Evolutionary conservation across 1,140 invertebrate species (phyloP).

Genomic region (Planococcus citri): DNA sequence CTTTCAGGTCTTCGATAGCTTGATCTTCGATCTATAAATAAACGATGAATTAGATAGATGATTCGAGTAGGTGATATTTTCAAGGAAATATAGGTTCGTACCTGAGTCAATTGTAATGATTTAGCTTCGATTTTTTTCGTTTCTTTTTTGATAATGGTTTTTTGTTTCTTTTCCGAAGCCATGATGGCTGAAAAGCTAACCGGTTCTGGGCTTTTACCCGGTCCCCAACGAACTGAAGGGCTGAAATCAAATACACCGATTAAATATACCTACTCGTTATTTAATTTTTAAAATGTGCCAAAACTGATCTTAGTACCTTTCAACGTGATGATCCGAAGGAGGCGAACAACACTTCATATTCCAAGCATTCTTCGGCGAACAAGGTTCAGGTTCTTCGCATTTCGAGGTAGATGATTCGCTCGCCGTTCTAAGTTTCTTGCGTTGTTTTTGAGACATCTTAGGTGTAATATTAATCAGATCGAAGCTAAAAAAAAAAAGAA

Average conservation of each 20-base stretch:
- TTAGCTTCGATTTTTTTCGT: background rate
- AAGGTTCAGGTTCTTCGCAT: background rate
- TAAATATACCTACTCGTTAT: too few species aligned
- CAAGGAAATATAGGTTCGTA: too few species aligned
- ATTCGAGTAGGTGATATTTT: too few species aligned
- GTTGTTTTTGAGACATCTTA: background rate
- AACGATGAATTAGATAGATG: background rate
- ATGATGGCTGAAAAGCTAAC: background rate
- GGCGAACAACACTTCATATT: background rate
- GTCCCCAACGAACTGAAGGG: background rate
- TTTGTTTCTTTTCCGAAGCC: background rate
- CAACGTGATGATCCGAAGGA: background rate
- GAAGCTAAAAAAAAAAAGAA: background rate
- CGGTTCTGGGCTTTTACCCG: background rate
- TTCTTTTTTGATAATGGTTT: background rate
- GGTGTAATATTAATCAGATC: background rate
- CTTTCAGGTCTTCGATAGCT: background rate
- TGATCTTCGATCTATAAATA: conserved; percentile 1
- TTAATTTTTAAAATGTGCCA: too few species aligned
- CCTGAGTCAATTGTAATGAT: background rate
- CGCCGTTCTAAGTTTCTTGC: background rate
- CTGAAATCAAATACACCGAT: background rate
- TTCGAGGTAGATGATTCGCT: background rate
- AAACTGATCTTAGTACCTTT: background rate
- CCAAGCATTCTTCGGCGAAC: background rate